Base-by-base conservation (phyloP, 2,113 vertebrate genomes). In the Oxyura jamaicensis region DNA sequence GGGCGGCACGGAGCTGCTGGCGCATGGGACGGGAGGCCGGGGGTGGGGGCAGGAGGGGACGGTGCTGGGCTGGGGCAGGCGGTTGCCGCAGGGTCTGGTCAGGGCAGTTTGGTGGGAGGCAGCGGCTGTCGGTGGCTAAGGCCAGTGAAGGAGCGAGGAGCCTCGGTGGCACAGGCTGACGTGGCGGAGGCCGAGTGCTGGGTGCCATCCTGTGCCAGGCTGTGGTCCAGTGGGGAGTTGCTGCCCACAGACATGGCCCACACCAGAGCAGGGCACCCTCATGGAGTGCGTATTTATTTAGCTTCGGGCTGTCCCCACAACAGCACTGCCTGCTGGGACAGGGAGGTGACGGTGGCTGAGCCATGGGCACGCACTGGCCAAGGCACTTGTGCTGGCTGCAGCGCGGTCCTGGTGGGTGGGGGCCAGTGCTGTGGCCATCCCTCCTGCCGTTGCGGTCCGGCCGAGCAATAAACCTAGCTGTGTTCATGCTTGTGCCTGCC, bases 401-500 rank as follows among this genome's bases (percentile, higher is more conserved):
- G 28, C 28, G 28, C 28, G 16, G 53, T 56, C 16, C 53, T 31
- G 28, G 53, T 56, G 53, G 53, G 53, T 28, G 28, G 15, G 53
- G 53, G 53, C 53, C 21, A 31, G 53, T 31, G 53, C 29, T 6
- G 28, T 29, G 53, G 53, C 53, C 59, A 5, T 14, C 22, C 59
- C n/a, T 22, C 59, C n/a, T 36, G 59, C 59, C 12, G 13, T 14
- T 35, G 11, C 4, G 15, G 74, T 65, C 88, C 13, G 28, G 86
- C 63, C 17, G 8, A 95, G 69, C 91, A 96, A 94, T 96, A 96
- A 96, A 96, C 42, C 11, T 91, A 39, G 67, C 89, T 80, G 95
- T 31, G 93, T 89, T 89, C 81, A 42, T 35, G 13, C 67, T 83
- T 12, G 6, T 2, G 3, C 13, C 67, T 0, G 29, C 44, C 75